Evolutionary conservation across 2,888 invertebrate genomes (phyloP).

Genomic region (Trissoscelio sp.): DNA sequence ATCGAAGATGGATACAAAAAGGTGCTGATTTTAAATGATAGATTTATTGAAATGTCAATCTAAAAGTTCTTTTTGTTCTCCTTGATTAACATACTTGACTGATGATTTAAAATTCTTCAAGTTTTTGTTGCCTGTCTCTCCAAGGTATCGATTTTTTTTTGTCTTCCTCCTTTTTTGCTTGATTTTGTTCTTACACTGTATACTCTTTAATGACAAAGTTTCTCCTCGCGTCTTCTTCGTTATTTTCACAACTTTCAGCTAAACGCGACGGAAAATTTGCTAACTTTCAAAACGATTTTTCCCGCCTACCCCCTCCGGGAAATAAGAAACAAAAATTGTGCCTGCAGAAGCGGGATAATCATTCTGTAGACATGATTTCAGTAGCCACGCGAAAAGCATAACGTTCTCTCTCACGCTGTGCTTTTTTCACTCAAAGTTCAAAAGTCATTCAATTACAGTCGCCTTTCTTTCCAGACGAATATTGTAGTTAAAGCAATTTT

Average conservation of each 20-base stretch:
- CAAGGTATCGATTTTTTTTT: neutral
- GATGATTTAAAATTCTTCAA: neutral
- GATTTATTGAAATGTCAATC: neutral
- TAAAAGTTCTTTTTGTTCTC: neutral
- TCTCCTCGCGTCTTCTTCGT: constrained; percentile 23
- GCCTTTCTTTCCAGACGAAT: no score
- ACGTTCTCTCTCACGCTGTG: neutral
- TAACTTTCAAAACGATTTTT: constrained; percentile 14
- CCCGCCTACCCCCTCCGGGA: no score
- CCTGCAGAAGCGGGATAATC: neutral
- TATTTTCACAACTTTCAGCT: constrained; percentile 25
- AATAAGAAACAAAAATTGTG: neutral
- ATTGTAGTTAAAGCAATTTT: no score
- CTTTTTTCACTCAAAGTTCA: neutral
- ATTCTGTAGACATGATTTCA: neutral
- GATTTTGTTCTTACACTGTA: neutral
- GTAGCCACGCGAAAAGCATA: neutral
- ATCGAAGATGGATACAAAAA: constrained; percentile 24
- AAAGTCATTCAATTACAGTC: neutral
- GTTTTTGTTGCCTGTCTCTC: neutral
- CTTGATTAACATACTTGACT: neutral
- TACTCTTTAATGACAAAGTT: constrained; percentile 23
- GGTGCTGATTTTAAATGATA: constrained; percentile 30
- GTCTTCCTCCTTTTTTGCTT: neutral
- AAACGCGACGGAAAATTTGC: constrained; percentile 1